Base-by-base conservation (phyloP, 2,888 invertebrate genomes). In the Euclidia mi region DNA sequence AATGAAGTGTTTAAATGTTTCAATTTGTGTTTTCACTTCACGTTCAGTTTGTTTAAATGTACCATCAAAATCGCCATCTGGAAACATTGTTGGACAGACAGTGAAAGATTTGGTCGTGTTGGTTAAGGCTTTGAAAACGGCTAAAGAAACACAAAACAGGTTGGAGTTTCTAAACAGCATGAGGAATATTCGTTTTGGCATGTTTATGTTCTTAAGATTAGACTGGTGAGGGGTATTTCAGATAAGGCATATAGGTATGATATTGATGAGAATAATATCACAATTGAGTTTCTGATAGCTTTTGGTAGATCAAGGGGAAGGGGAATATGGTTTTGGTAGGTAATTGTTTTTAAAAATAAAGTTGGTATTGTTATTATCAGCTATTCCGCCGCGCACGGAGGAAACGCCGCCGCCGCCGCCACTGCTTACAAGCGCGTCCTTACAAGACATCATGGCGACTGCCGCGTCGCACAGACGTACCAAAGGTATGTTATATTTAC, bases 371-470 rank as follows among this genome's bases (percentile, higher is more conserved):
- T 37, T n/a, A 15, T 44, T 41, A 29, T 14, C 82, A 94, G 94
- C 92, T 1, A 81, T 90, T 67, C 93, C 93, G 0, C 89, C 93
- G 0, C 86, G 94, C 0, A 67, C 83, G 0, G 94, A 94, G 49
- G 94, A 94, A 56, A 76, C 89, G 0, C 88, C 91, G 3, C 83
- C 93, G 0, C 89, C 93, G 0, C 94, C 94, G 2, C 93, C 94
- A 7, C 72, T 95, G 56, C 82, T 95, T 32, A 91, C 91, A 34
- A 94, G 94, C 71, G 94, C 95, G 0, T 94, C 94, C 2, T 80
- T 95, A 38, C 95, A 95, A 53, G 95, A 95, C 63, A 94, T 95
- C 65, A 94, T 95, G 95, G 94, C 94, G 9, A 91, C 94, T 0
- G 94, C 94, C 0, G 94, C 94, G 0, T 93, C 94, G 0, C 94